These are phyloP conservation scores for Hydroisotoma schaefferi DNA, from an alignment of 2,888 invertebrate genomes.

Conservation along the genomic window DNA sequence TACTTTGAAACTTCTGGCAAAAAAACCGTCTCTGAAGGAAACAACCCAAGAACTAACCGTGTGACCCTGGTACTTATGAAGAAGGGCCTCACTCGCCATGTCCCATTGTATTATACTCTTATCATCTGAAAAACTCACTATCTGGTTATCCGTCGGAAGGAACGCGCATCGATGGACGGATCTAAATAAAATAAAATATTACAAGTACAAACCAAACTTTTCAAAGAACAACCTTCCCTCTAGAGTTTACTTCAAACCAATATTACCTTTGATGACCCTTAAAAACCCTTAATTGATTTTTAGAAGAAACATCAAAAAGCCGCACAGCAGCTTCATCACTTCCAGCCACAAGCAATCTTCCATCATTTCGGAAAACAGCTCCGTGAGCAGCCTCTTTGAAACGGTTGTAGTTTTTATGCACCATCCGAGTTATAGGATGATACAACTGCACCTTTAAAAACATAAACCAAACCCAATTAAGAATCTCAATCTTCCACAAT, in stretches of 20 bases:
- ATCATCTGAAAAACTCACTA: constrained; percentile 88
- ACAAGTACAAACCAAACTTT: too few relatives aligned
- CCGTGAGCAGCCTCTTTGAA: constrained; percentile 82
- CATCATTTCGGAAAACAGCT: constrained; percentile 77
- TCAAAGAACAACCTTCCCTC: background rate
- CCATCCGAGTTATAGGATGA: constrained; percentile 78
- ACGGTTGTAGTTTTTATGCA: constrained; percentile 73
- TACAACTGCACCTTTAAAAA: constrained; percentile 63
- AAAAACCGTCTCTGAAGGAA: background rate
- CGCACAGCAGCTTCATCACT: constrained; percentile 83
- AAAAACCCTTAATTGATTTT: constrained; percentile 76
- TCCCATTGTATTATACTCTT: constrained; percentile 86
- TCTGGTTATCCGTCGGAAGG: constrained; percentile 69
- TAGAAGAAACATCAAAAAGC: constrained; percentile 81
- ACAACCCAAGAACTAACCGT: constrained; percentile 49
- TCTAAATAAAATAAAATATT: constrained; percentile 52
- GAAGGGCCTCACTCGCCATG: constrained; percentile 72
- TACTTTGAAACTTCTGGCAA: constrained; percentile 3
- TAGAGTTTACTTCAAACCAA: constrained; percentile 4
- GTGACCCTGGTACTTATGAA: constrained; percentile 58
- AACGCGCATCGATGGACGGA: constrained; percentile 79
- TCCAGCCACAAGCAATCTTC: constrained; percentile 78
- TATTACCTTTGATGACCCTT: constrained; percentile 68
- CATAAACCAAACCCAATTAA: constrained; percentile 1
- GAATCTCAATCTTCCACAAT: background rate